Conservation (phyloP, 1,140 invertebrate genomes). For the Macrotrachela quadricornifera region DNA sequence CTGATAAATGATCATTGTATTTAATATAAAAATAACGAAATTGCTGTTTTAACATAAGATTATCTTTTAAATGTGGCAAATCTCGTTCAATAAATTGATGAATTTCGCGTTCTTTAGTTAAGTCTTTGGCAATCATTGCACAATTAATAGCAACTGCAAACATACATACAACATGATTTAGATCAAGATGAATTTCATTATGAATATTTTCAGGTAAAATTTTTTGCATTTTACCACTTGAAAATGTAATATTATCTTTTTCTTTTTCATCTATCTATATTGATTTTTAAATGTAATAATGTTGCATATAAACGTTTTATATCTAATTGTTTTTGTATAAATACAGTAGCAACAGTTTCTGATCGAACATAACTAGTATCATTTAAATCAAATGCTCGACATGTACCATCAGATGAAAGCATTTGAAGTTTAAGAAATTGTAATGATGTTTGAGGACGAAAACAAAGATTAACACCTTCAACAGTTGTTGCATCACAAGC, state of each 20-base stretch:
- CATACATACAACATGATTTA: too few relatives aligned
- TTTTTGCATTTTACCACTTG: neutral
- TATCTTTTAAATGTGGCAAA: too few relatives aligned
- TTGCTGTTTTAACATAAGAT: too few relatives aligned
- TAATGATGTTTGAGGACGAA: conserved; percentile 68
- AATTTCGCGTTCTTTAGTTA: too few relatives aligned
- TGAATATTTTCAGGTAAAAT: too few relatives aligned
- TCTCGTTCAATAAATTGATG: too few relatives aligned
- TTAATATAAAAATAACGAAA: too few relatives aligned
- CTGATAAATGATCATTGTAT: too few relatives aligned
- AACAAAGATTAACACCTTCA: conserved; percentile 55
- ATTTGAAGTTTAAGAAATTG: conserved; percentile 76
- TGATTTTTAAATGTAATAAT: conserved; percentile 58
- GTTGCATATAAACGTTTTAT: conserved; percentile 64
- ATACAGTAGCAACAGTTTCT: conserved; percentile 58
- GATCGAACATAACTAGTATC: conserved; percentile 71
- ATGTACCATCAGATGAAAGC: conserved; percentile 64
- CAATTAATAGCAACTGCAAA: too few relatives aligned
- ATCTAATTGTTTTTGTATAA: conserved; percentile 49
- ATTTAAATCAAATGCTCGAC: conserved; percentile 72
- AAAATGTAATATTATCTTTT: conserved; percentile 27
- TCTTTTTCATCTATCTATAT: conserved; percentile 67
- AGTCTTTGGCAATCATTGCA: too few relatives aligned
- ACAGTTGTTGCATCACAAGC: conserved; percentile 78
- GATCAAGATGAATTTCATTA: too few relatives aligned